These are phyloP conservation scores for Neomorphus geoffroyi DNA, from an alignment of 2,797 vertebrate genomes.

Conservation along the genomic window DNA sequence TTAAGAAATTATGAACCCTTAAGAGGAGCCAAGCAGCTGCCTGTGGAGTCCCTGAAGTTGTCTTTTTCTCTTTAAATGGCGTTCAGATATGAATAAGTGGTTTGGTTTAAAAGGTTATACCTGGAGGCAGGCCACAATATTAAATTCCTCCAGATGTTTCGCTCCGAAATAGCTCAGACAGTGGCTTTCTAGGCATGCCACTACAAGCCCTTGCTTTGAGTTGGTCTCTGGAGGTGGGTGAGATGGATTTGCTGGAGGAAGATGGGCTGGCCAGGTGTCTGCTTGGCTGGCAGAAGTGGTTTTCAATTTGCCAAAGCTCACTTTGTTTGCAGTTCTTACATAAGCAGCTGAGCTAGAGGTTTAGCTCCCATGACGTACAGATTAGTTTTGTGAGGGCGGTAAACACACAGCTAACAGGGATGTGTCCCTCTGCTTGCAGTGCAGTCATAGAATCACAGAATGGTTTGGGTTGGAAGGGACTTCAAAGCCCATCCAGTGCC, in stretches of 20 bases:
- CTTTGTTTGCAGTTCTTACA: background rate
- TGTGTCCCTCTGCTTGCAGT: background rate
- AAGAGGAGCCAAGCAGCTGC: background rate
- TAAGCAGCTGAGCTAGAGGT: fast-evolving
- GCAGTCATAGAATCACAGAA: too few relatives aligned
- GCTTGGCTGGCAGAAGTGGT: background rate
- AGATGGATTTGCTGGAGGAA: background rate
- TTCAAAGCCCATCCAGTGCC: too few relatives aligned
- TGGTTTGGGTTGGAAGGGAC: too few relatives aligned
- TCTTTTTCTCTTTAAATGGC: background rate
- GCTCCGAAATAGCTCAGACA: background rate
- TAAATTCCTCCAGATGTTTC: slow-evolving; percentile 24
- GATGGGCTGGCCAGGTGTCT: background rate
- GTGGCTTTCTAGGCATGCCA: background rate
- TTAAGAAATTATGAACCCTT: fast-evolving
- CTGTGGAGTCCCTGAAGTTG: background rate
- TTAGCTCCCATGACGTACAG: background rate
- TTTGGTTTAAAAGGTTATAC: background rate
- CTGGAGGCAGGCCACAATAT: background rate
- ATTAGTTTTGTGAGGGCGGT: background rate
- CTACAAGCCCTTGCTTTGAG: background rate
- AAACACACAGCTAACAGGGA: background rate
- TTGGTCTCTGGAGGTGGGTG: background rate
- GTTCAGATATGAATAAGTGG: background rate
- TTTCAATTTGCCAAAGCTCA: background rate